These are phyloP conservation scores for Mastacembelus armatus DNA, from an alignment of 2,797 vertebrate genomes.

Conservation along the genomic window DNA sequence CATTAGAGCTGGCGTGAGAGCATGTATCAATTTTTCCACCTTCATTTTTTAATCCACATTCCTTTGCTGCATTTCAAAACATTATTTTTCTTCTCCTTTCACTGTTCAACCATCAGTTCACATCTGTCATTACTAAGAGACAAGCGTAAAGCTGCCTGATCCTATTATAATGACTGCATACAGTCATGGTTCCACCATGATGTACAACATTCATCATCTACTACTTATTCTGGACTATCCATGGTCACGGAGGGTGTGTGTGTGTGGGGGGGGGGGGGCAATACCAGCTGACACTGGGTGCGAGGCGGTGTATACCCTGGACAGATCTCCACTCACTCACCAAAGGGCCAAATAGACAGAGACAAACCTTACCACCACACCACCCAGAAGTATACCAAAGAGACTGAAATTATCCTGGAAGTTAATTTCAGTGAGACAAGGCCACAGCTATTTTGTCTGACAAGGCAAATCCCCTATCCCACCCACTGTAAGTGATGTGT, in stretches of 20 bases:
- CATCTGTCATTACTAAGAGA: background rate
- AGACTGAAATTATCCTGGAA: background rate
- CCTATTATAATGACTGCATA: background rate
- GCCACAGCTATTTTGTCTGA: background rate
- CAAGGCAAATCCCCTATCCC: background rate
- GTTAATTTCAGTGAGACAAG: too few relatives aligned
- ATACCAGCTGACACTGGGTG: too few relatives aligned
- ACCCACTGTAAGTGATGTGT: background rate
- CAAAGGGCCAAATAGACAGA: too few relatives aligned
- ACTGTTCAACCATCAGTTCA: conserved; percentile 1
- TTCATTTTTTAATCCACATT: background rate
- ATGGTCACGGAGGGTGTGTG: too few relatives aligned
- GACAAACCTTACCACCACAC: too few relatives aligned
- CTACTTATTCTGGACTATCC: too few relatives aligned
- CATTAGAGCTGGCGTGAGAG: conserved; percentile 24
- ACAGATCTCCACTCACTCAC: too few relatives aligned
- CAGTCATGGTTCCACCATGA: background rate
- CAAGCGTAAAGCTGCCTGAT: background rate
- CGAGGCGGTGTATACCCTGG: too few relatives aligned
- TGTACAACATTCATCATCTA: too few relatives aligned
- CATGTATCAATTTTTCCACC: background rate
- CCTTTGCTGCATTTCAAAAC: background rate
- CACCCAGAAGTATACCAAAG: background rate
- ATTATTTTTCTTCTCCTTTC: background rate
- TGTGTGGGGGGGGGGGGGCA: too few relatives aligned